Conservation (phyloP, 2,113 vertebrate species). For the Lamprotornis superbus region DNA sequence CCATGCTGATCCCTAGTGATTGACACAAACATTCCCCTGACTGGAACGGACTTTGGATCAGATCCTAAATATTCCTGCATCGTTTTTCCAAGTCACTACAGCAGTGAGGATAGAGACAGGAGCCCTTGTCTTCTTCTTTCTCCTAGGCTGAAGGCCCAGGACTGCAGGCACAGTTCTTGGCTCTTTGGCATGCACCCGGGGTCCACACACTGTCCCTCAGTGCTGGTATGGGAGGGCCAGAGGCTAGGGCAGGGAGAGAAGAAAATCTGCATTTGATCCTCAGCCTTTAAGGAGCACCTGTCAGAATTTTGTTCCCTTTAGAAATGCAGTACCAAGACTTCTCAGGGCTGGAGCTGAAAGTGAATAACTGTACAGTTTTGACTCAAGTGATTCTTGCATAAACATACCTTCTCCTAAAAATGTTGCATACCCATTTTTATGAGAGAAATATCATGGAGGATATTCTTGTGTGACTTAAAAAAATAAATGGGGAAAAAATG, state of each 20-base stretch:
- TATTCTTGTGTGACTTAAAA: background rate
- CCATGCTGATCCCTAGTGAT: background rate
- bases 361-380: background rate
- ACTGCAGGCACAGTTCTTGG: background rate
- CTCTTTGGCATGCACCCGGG: accelerated
- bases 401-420: conserved; percentile 1
- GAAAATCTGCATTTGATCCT: background rate
- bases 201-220: background rate
- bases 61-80: background rate
- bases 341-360: background rate
- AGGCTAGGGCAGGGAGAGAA: background rate
- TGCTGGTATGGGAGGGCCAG: background rate
- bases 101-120: background rate
- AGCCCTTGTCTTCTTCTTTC: accelerated
- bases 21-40: background rate
- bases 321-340: background rate
- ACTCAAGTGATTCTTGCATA: too few species aligned
- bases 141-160: background rate
- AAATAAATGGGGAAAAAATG: background rate
- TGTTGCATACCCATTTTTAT: background rate
- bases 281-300: background rate
- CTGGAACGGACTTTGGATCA: background rate
- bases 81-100: background rate
- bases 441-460: background rate
- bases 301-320: background rate